Conservation (phyloP, 2,888 invertebrate species). For the Caenorhabditis panamensis region DNA sequence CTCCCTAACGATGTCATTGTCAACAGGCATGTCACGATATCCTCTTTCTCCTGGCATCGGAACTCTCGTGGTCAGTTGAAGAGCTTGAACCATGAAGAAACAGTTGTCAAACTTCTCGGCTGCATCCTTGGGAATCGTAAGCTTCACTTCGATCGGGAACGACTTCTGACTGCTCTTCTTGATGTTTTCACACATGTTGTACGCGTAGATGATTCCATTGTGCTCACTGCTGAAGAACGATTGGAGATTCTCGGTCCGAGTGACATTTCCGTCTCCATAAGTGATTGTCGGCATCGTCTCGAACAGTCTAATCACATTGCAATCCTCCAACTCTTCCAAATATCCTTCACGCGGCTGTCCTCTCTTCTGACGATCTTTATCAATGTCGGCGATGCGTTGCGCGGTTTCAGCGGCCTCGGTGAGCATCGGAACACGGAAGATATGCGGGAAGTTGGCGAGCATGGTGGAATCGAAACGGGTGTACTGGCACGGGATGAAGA, state of each 20-base stretch:
- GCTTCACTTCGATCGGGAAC: neutral
- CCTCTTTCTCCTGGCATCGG: too few relatives aligned
- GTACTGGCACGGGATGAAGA: slow-evolving; percentile 46
- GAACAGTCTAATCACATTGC: too few relatives aligned
- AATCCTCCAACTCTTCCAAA: slow-evolving; percentile 13
- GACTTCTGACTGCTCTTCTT: slow-evolving; percentile 5
- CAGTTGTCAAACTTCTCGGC: slow-evolving; percentile 10
- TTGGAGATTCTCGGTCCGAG: slow-evolving; percentile 1
- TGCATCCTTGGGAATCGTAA: slow-evolving; percentile 4
- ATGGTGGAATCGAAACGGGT: slow-evolving; percentile 41
- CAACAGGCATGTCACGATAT: too few relatives aligned
- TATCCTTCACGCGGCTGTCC: slow-evolving; percentile 8
- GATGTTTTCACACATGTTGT: slow-evolving; percentile 15
- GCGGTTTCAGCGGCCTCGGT: slow-evolving; percentile 6
- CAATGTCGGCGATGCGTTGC: slow-evolving; percentile 7
- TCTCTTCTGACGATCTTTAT: neutral
- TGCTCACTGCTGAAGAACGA: slow-evolving; percentile 48
- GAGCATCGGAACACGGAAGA: slow-evolving; percentile 49
- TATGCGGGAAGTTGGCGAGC: slow-evolving; percentile 36
- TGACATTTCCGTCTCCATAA: neutral
- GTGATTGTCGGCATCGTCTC: too few relatives aligned
- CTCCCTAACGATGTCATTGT: too few relatives aligned
- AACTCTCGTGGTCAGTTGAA: slow-evolving; percentile 3
- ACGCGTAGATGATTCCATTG: slow-evolving; percentile 43
- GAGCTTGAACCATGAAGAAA: slow-evolving; percentile 47